Evolutionary conservation across 2,888 invertebrate genomes (phyloP).

Genomic region (Megastigmus dorsalis): DNA sequence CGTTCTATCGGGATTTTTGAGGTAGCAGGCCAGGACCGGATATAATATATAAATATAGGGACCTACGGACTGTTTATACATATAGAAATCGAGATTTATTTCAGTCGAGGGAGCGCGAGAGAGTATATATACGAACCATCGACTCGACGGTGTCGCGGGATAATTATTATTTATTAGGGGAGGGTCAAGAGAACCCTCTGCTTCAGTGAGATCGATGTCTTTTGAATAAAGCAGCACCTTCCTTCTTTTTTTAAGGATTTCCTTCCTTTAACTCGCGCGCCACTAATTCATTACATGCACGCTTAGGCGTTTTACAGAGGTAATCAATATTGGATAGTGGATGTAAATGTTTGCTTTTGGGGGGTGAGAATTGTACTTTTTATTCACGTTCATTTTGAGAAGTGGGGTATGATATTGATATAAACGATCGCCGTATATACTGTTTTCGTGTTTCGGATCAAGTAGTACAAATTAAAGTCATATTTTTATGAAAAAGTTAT

Average conservation of each 20-base stretch:
- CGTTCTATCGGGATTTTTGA: not conserved
- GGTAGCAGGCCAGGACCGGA: not conserved
- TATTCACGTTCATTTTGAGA: not conserved
- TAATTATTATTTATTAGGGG: conserved; percentile 52
- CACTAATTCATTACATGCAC: conserved; percentile 6
- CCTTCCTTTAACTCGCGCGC: not conserved
- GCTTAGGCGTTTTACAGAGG: not conserved
- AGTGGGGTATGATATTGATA: too few relatives aligned
- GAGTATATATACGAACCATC: conserved; percentile 1
- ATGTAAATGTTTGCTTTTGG: conserved; percentile 9
- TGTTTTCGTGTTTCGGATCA: too few relatives aligned
- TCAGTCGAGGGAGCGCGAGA: not conserved
- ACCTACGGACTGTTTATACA: too few relatives aligned
- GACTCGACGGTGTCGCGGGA: conserved; percentile 21
- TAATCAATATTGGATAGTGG: not conserved
- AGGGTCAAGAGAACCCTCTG: conserved; percentile 1
- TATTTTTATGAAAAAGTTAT: too few relatives aligned
- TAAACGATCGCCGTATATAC: too few relatives aligned
- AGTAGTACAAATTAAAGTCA: too few relatives aligned
- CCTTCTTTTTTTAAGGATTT: conserved; percentile 8
- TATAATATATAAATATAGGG: not conserved
- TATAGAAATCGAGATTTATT: conserved; percentile 47
- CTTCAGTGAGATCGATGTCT: conserved; percentile 45
- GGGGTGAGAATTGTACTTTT: not conserved
- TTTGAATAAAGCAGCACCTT: conserved; percentile 19